phyloP scores from a whole-genome alignment of 1,140 invertebrate species.

The Lucilia sericata region DNA sequence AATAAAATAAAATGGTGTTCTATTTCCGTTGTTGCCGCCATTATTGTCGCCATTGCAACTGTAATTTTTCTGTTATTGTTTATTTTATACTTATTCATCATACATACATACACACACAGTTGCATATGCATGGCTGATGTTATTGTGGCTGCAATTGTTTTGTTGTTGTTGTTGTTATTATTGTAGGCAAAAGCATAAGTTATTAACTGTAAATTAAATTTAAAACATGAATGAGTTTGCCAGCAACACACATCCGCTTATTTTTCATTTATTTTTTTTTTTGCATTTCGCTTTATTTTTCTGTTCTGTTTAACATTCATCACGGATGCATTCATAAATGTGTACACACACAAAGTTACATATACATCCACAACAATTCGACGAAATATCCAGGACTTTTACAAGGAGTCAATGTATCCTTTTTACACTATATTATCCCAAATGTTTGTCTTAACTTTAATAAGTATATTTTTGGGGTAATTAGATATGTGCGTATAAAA shows the following conservation, averaged over 20 bases:
- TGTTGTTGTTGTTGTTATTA: not conserved
- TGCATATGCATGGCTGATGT: not conserved
- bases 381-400: not conserved
- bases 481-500: too few species aligned
- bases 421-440: too few species aligned
- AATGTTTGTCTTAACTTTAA: too few species aligned
- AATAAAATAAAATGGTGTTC: not conserved
- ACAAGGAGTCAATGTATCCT: too few species aligned
- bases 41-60: not conserved
- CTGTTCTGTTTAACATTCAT: not conserved
- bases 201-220: conserved; percentile 37
- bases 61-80: not conserved
- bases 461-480: too few species aligned
- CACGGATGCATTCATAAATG: not conserved
- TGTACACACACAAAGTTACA: not conserved
- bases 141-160: not conserved
- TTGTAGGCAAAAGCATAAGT: conserved; percentile 1
- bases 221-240: conserved; percentile 19
- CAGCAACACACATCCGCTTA: not conserved
- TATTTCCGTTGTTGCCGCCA: not conserved
- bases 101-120: not conserved
- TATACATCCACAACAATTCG: not conserved
- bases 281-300: not conserved
- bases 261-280: not conserved
- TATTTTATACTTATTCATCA: not conserved